Evolutionary conservation across 2,113 vertebrate genomes (phyloP).

Genomic region (Strigops habroptila): DNA sequence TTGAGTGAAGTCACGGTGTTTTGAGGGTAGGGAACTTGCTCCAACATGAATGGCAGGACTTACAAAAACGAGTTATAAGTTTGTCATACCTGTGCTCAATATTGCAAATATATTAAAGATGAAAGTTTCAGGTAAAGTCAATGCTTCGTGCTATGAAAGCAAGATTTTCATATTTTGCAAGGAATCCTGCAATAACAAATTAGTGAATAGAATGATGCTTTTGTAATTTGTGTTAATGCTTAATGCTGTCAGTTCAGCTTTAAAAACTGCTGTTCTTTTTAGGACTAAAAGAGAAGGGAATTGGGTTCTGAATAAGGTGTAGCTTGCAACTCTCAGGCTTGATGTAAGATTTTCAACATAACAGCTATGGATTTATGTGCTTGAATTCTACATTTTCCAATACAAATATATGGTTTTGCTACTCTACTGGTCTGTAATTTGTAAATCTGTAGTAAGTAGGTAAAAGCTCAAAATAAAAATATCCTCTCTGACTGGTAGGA

Average conservation of each 20-base stretch:
- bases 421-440: neutral
- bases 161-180: neutral
- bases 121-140: neutral
- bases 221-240: neutral
- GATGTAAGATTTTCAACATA: neutral
- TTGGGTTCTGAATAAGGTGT: neutral
- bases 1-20: neutral
- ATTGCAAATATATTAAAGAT: neutral
- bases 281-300: neutral
- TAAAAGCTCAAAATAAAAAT: neutral
- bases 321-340: neutral
- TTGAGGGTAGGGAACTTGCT: neutral
- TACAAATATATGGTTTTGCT: neutral
- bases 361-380: neutral
- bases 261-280: neutral
- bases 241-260: neutral
- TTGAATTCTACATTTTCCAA: neutral
- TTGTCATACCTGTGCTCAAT: neutral
- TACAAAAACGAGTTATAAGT: neutral
- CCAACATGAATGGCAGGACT: neutral
- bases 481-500: neutral
- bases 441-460: neutral
- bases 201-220: neutral
- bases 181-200: neutral
- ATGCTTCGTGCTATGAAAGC: neutral